Evolutionary conservation across 2,888 invertebrate genomes (phyloP), one percentile per base, ranked within the genome.

Genomic region (Amiota mariae): DNA sequence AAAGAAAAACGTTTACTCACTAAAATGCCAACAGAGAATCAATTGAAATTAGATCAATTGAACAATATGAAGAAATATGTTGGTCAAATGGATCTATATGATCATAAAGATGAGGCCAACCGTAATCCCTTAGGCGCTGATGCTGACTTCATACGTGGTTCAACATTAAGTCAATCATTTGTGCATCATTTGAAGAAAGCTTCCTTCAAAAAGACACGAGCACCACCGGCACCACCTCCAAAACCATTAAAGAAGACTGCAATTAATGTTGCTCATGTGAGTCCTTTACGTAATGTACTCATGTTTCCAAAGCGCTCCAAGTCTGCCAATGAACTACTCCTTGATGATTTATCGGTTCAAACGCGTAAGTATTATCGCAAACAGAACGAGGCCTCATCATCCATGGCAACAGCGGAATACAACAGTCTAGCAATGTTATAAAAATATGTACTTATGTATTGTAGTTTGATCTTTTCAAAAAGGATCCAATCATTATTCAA

Each of bases 131-230:
- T 59, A 18, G 56, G 49, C n/a, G 75, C 71, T 12, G 68, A 75
- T 46, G 79, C 81, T 51, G 87, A 88, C 75, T 89, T 90, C 72
- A 82, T 89, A 72, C 87, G 90, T n/a, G 90, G 90, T 57, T 86
- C 89, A 13, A 90, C 89, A 0, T 81, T 90, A 15, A 90, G 90
- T 72, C 89, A 90, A 75, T 90, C 90, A 9, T 90, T 90, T 80
- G 89, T 90, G 72, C 86, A 82, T 59, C 89, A 89, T 74, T 79
- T 87, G 48, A 81, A 82, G 63, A 79, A 80, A 46, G 72, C 82
- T 73, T 76, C 82, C 61, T 75, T 82, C 61, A 75, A 78, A 77
- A 82, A 85, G 36, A 86, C 87, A 67, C 87, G 86, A 47, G 78
- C 15, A 13, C 78, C 81, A 24, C 82, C 85, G 3, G 79, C 82